Percentiles rank a stretch among this genome's conserved stretches.
Evolutionary conservation across 2,797 vertebrate genomes (phyloP).

Genomic region (Falco rusticolus): DNA sequence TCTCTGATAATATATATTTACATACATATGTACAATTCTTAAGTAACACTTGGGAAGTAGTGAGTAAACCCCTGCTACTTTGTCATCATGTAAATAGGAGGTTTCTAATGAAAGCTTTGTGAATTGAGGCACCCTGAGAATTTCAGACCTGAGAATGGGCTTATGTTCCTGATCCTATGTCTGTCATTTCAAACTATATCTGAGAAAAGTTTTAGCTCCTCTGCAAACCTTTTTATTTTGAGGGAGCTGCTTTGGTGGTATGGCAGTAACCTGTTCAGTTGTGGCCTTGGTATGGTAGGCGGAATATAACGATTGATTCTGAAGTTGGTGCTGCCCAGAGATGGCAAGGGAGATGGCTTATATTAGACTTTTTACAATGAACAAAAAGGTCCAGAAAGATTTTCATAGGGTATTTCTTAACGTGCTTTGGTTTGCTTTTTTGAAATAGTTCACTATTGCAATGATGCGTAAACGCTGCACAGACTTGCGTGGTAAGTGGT

Average conservation of each 20-base stretch:
- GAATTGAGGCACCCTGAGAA: not conserved
- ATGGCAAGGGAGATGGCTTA: not conserved
- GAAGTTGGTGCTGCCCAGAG: not conserved
- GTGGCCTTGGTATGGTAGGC: not conserved
- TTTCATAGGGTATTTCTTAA: not conserved
- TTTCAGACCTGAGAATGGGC: not conserved
- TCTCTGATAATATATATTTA: not conserved
- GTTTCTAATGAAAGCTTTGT: not conserved
- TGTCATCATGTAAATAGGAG: not conserved
- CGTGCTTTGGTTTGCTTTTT: not conserved
- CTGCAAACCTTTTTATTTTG: not conserved
- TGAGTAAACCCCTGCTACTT: not conserved
- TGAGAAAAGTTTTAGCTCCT: not conserved
- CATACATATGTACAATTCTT: not conserved
- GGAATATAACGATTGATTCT: not conserved
- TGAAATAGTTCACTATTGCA: not conserved
- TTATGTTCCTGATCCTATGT: not conserved
- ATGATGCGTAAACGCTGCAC: not conserved
- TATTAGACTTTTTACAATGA: not conserved
- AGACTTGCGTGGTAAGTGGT: not conserved
- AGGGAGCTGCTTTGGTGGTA: not conserved
- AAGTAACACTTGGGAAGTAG: not conserved
- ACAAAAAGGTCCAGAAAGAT: not conserved
- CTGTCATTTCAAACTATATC: not conserved
- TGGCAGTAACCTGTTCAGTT: not conserved